These are phyloP conservation scores for Eupleurogrammus muticus DNA, from an alignment of 2,797 vertebrate genomes.

Conservation along the genomic window DNA sequence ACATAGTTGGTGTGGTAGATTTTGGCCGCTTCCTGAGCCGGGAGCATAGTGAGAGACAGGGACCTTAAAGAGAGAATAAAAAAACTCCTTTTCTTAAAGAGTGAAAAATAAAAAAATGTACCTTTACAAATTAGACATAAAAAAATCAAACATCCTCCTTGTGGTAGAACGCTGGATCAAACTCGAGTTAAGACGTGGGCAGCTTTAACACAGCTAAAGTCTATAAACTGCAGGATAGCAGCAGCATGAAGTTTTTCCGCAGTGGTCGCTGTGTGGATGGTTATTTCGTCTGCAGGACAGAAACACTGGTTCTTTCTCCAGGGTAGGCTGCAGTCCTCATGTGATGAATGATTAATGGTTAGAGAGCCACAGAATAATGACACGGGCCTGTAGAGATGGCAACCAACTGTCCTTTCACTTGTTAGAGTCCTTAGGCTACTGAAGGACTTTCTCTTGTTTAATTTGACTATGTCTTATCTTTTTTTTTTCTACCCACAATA, in stretches of 20 bases:
- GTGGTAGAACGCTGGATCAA: neutral
- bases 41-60: slow-evolving; percentile 83
- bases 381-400: slow-evolving; percentile 14
- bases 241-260: neutral
- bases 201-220: neutral
- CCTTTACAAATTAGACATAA: neutral
- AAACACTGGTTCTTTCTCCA: slow-evolving; percentile 18
- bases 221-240: neutral
- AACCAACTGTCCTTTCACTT: slow-evolving; percentile 25
- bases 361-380: slow-evolving; percentile 54
- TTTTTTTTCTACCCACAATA: too few relatives aligned
- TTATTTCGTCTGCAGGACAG: neutral
- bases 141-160: neutral
- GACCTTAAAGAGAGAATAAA: neutral
- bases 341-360: slow-evolving; percentile 73
- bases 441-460: slow-evolving; percentile 1
- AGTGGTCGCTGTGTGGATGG: neutral
- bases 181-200: too few relatives aligned
- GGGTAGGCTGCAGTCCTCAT: slow-evolving; percentile 10
- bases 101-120: too few relatives aligned
- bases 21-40: slow-evolving; percentile 93
- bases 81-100: neutral
- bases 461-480: too few relatives aligned
- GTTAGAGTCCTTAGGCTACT: neutral
- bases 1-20: slow-evolving; percentile 99